phyloP scores from a whole-genome alignment of 2,797 vertebrate genomes.

The Natrix natrix region DNA sequence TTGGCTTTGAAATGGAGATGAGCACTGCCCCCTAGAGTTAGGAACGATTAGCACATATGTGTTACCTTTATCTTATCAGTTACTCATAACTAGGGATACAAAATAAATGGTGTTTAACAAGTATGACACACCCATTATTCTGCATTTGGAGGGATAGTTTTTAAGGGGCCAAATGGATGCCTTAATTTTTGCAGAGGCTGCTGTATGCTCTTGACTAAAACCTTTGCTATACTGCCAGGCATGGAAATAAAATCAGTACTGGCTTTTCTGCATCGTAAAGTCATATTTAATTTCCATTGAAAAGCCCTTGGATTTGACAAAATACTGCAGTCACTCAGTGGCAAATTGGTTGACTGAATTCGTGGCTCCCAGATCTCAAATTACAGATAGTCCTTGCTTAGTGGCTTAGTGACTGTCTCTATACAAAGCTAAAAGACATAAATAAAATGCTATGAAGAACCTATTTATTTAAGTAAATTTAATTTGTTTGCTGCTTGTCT shows the following conservation, averaged over 20 bases:
- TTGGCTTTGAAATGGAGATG: no score
- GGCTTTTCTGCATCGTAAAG: not conserved
- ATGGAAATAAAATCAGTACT: not conserved
- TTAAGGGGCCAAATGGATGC: not conserved
- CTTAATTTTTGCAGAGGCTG: not conserved
- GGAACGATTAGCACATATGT: no score
- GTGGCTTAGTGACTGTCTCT: no score
- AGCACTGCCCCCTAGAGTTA: no score
- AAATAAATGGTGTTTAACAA: not conserved
- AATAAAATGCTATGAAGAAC: not conserved
- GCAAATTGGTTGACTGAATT: no score
- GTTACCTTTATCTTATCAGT: no score
- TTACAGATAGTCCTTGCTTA: no score
- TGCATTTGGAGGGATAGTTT: not conserved
- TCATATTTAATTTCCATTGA: not conserved
- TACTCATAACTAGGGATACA: not conserved
- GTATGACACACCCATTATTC: not conserved
- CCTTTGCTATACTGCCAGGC: not conserved
- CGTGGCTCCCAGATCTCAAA: no score
- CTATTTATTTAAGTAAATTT: not conserved
- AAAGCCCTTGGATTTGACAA: not conserved
- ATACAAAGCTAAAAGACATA: not conserved
- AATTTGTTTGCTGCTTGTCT: not conserved
- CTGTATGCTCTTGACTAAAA: not conserved
- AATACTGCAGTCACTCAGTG: not conserved